phyloP scores from a whole-genome alignment of 30 jellyfish, hydroid and myxozoan genomes.

The Aurelia coerulea region DNA sequence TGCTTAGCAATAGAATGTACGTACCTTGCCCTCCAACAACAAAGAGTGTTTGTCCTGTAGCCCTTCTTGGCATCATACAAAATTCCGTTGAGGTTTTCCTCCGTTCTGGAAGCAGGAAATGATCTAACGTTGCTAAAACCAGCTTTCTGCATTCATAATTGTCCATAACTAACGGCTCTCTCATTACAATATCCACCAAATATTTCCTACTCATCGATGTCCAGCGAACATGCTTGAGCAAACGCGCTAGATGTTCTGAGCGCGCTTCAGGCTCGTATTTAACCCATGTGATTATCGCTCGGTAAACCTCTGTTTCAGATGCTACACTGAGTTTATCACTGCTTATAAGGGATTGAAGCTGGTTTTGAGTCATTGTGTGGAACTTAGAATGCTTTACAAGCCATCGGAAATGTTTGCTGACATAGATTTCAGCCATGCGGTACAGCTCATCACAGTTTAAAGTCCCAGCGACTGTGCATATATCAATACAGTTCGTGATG shows the following conservation, averaged over 20 bases:
- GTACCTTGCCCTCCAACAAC: conserved; percentile 91
- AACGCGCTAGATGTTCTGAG: conserved; percentile 17
- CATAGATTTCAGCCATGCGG: conserved; percentile 47
- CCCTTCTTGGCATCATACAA: conserved; percentile 54
- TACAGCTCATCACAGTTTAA: conserved; percentile 68
- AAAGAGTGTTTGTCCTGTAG: conserved; percentile 47
- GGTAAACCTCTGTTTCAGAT: conserved; percentile 90
- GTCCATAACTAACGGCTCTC: conserved; percentile 79
- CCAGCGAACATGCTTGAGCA: conserved; percentile 71
- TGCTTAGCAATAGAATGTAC: not conserved
- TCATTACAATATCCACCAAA: conserved; percentile 73
- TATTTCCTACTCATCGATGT: conserved; percentile 76
- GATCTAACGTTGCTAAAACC: conserved; percentile 67
- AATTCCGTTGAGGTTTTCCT: not conserved
- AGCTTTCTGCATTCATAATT: conserved; percentile 62
- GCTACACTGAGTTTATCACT: conserved; percentile 68
- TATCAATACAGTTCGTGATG: conserved; percentile 75
- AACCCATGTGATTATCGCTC: conserved; percentile 78
- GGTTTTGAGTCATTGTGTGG: conserved; percentile 46
- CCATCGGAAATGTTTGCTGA: conserved; percentile 63
- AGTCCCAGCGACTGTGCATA: conserved; percentile 74
- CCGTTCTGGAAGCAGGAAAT: conserved; percentile 84
- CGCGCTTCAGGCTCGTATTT: conserved; percentile 52
- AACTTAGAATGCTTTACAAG: conserved; percentile 48
- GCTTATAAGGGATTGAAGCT: conserved; percentile 58